These are phyloP conservation scores for Tenthredo livida DNA, from an alignment of 2,888 invertebrate species.

Conservation along the genomic window DNA sequence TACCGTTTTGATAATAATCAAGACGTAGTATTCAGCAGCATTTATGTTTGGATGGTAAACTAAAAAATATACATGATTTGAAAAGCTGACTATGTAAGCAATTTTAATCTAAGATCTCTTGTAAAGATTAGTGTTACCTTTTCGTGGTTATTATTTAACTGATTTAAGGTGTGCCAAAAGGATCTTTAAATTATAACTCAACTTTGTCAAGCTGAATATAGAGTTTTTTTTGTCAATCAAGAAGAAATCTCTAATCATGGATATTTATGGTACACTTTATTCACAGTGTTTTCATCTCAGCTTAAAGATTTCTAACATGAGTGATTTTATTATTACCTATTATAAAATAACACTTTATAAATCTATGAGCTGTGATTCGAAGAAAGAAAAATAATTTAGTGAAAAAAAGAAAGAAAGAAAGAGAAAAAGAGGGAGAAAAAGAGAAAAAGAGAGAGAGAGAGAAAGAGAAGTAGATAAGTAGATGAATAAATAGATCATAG, in stretches of 20 bases:
- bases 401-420: not conserved
- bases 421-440: not conserved
- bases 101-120: constrained; percentile 46
- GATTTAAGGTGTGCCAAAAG: constrained; percentile 39
- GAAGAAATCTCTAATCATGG: constrained; percentile 13
- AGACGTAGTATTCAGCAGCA: constrained; percentile 37
- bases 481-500: constrained; percentile 20
- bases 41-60: constrained; percentile 32
- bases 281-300: constrained; percentile 9
- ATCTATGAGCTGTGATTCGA: constrained; percentile 39
- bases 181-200: constrained; percentile 8
- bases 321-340: not conserved
- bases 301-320: constrained; percentile 25
- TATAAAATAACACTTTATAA: constrained; percentile 17
- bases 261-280: constrained; percentile 45
- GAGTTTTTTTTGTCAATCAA: not conserved
- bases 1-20: constrained; percentile 33
- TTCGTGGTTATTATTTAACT: constrained; percentile 40
- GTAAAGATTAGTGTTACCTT: constrained; percentile 30
- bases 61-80: constrained; percentile 45
- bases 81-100: constrained; percentile 48
- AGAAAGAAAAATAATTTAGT: not conserved
- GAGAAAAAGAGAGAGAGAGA: not conserved
- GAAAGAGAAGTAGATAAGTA: not conserved
- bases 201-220: not conserved